phyloP scores from a whole-genome alignment of 2,888 invertebrate species.

The Scaptomyza parva region DNA sequence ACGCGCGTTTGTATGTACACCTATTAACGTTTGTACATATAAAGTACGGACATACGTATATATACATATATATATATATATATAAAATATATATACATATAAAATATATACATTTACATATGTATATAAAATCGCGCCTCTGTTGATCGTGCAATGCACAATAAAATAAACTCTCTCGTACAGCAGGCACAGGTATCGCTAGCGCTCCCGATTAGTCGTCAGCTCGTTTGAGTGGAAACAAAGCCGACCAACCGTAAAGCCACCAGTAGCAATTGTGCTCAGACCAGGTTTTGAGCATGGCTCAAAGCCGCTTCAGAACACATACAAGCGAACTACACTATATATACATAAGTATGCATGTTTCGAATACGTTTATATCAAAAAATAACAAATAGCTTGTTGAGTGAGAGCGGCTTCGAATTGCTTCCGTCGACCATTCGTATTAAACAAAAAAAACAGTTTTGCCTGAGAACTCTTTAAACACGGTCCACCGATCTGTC shows the following conservation, averaged over 20 bases:
- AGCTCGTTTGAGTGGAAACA: constrained; percentile 63
- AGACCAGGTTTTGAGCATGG: constrained; percentile 63
- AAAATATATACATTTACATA: neutral
- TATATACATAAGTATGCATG: neutral
- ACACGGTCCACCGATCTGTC: constrained; percentile 75
- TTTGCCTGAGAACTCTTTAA: constrained; percentile 83
- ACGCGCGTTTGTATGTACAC: constrained; percentile 6
- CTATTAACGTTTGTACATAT: too few species aligned
- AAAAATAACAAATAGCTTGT: constrained; percentile 12
- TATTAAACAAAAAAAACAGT: constrained; percentile 74
- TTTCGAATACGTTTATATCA: neutral
- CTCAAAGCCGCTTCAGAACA: constrained; percentile 45
- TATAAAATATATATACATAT: constrained; percentile 1
- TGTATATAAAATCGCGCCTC: constrained; percentile 37
- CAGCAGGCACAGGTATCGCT: constrained; percentile 28
- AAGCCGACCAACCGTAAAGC: constrained; percentile 73
- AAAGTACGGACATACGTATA: neutral
- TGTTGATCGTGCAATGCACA: constrained; percentile 35
- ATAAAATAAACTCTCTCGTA: constrained; percentile 32
- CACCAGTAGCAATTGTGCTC: constrained; percentile 23
- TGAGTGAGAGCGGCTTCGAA: constrained; percentile 51
- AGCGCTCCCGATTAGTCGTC: constrained; percentile 63
- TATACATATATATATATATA: neutral
- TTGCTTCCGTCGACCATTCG: constrained; percentile 62
- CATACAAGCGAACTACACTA: constrained; percentile 5